phyloP scores from a whole-genome alignment of 2,888 invertebrate genomes.

The Sminthurinus aureus region DNA sequence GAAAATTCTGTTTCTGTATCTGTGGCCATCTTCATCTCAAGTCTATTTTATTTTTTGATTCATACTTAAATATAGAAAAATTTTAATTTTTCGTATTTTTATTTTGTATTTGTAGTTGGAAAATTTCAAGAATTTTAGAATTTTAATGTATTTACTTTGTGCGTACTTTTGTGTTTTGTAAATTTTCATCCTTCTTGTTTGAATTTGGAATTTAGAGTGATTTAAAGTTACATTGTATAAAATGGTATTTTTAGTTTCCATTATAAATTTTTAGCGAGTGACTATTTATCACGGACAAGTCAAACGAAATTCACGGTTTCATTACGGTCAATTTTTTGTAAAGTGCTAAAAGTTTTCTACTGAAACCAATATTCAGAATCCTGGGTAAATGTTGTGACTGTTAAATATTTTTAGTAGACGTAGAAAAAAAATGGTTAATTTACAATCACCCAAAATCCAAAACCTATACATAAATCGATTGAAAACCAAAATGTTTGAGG shows the following conservation, averaged over 20 bases:
- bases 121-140: too few relatives aligned
- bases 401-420: constrained; percentile 5
- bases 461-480: background rate
- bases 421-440: background rate
- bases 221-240: too few relatives aligned
- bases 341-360: background rate
- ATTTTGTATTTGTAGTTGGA: too few relatives aligned
- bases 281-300: background rate
- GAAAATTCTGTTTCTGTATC: constrained; percentile 28
- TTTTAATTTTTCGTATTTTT: too few relatives aligned
- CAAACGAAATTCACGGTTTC: background rate
- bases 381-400: constrained; percentile 17
- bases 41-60: background rate
- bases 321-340: background rate
- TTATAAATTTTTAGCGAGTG: background rate
- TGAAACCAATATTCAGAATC: background rate
- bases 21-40: constrained; percentile 21
- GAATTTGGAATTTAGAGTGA: too few relatives aligned
- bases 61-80: too few relatives aligned
- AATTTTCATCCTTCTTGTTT: too few relatives aligned
- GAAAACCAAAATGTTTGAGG: too few relatives aligned
- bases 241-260: background rate
- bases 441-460: background rate
- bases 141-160: too few relatives aligned
- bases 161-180: too few relatives aligned